Base-by-base conservation (phyloP, 2,797 vertebrate genomes). In the Enteromius afrohamiltoni region DNA sequence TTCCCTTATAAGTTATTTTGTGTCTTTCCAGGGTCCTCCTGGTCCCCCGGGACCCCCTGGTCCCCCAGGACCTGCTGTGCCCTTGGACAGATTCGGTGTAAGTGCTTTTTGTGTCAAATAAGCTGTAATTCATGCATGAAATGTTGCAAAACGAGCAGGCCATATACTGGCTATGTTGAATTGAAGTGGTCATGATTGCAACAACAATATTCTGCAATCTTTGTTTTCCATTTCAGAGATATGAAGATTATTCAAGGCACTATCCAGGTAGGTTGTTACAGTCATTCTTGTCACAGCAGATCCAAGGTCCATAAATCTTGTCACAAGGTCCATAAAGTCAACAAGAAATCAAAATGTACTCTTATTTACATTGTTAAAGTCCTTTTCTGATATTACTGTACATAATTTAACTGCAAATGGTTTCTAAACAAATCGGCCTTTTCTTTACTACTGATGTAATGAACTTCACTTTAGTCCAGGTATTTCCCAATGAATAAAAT, bases 1-100 rank as follows among this genome's bases (percentile, higher is more conserved):
- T 62, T 82, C 16, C 0, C 0, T 9, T 37, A 58, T 23, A 64
- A 60, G 29, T 60, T 49, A 40, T 79, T 75, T 73, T 70, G 31
- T 80, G 17, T 79, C n/a, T 8, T 1, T 3, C 2, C 1, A 83
- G 96, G 96, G 96, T 13, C 92, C 92, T 3, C 90, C 96, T 0
- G 96, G 96, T 17, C 90, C 93, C 0, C 93, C 96, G 0, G 96
- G 96, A 6, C 93, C 92, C 4, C 91, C 96, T 0, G 96, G 96
- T 31, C 90, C 93, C 0, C 92, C 96, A 0, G 95, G 95, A 5
- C 93, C 76, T 17, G 34, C 94, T 3, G 83, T 90, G 78, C 85
- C 90, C 69, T 37, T 91, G 2, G 93, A 95, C 91, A 90, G 96
- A 85, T 94, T 94, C 77, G 90, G 83, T 69, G 95, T 96, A 86